These are phyloP conservation scores for Pemphredon lugubris DNA, from an alignment of 2,888 invertebrate species.

Conservation along the genomic window DNA sequence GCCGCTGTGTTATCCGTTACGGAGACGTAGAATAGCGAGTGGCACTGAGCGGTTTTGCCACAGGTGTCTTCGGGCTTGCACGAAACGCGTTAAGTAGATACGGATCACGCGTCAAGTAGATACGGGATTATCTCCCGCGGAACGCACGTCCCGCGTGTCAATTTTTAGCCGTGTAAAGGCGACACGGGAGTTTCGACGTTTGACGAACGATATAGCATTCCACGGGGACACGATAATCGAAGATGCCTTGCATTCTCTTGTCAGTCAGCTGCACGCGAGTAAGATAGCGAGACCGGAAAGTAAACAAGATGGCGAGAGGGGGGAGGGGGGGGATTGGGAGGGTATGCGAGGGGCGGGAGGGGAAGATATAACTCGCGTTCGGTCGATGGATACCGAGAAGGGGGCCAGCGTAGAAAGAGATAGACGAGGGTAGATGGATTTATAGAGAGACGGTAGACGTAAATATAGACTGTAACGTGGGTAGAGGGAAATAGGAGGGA, in stretches of 20 bases:
- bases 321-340: not conserved
- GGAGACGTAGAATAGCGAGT: too few relatives aligned
- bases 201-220: not conserved
- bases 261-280: not conserved
- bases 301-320: not conserved
- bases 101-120: too few relatives aligned
- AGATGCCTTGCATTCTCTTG: not conserved
- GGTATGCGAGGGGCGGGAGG: not conserved
- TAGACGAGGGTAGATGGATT: not conserved
- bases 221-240: not conserved
- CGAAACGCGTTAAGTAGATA: too few relatives aligned
- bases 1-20: too few relatives aligned
- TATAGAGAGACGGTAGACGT: too few relatives aligned
- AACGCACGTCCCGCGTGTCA: too few relatives aligned
- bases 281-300: not conserved
- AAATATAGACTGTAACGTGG: not conserved
- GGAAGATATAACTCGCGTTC: constrained; percentile 19
- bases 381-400: constrained; percentile 34
- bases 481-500: constrained; percentile 19
- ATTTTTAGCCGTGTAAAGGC: not conserved
- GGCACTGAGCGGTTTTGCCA: too few relatives aligned
- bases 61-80: too few relatives aligned
- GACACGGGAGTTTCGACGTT: not conserved
- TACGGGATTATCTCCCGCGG: too few relatives aligned
- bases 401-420: constrained; percentile 7